A percentile compares a stretch with the other conserved stretches of the same genome.
Conservation (phyloP, 2,888 invertebrate genomes). For the Zootermopsis nevadensis region DNA sequence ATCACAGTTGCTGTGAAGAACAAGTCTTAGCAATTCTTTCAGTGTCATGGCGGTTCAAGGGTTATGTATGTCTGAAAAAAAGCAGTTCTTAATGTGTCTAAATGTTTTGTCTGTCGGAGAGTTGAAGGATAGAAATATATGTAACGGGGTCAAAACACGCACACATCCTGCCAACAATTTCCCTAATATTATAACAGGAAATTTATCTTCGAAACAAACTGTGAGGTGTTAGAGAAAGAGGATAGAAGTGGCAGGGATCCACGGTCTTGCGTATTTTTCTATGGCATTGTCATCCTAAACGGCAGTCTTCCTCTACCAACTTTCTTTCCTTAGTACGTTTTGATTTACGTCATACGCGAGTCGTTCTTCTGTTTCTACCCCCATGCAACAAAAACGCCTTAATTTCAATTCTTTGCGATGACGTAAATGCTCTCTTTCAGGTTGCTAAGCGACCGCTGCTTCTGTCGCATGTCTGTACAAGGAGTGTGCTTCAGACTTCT, state of each 20-base stretch:
- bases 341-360: slow-evolving; percentile 14
- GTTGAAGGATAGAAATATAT: too few relatives aligned
- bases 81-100: too few relatives aligned
- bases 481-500: background rate
- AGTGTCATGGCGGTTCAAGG: too few relatives aligned
- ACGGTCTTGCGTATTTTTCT: background rate
- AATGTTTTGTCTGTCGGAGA: too few relatives aligned
- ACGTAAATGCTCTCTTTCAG: slow-evolving; percentile 21
- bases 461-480: background rate
- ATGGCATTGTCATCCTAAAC: background rate
- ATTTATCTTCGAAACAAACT: too few relatives aligned
- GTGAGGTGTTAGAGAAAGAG: too few relatives aligned
- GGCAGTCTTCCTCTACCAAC: background rate
- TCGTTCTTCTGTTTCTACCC: slow-evolving; percentile 17
- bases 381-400: slow-evolving; percentile 23
- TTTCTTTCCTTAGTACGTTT: background rate
- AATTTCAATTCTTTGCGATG: slow-evolving; percentile 27
- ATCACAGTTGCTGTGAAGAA: too few relatives aligned
- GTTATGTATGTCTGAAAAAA: too few relatives aligned
- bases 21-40: too few relatives aligned
- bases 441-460: slow-evolving; percentile 15
- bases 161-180: too few relatives aligned
- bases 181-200: too few relatives aligned
- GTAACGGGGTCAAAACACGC: too few relatives aligned
- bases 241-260: background rate